A percentile compares a stretch with the other conserved stretches of the same genome.
These are phyloP conservation scores for Drosophila atroscutellata DNA, from an alignment of 2,888 invertebrate species.

Conservation along the genomic window DNA sequence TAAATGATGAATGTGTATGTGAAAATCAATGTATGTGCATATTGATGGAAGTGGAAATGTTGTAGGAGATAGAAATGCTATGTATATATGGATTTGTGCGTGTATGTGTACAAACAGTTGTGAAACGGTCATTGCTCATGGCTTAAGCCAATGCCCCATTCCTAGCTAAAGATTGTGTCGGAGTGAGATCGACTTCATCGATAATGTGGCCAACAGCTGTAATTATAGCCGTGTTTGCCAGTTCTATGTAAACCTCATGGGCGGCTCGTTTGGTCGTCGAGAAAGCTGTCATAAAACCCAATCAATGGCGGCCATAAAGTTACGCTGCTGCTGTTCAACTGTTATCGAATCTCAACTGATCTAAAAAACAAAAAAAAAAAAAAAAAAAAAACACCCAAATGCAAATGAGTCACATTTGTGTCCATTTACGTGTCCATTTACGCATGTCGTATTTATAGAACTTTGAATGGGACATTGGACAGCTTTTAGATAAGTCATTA, in stretches of 20 bases:
- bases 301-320: constrained; percentile 37
- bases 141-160: constrained; percentile 13
- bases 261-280: constrained; percentile 7
- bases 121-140: constrained; percentile 43
- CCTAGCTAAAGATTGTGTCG: not conserved
- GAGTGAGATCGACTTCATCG: constrained; percentile 20
- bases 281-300: constrained; percentile 39
- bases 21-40: constrained; percentile 22
- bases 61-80: constrained; percentile 2
- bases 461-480: constrained; percentile 5
- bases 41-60: not conserved
- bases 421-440: not conserved
- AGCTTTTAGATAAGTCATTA: not conserved
- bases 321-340: constrained; percentile 24
- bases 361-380: not conserved
- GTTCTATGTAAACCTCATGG: constrained; percentile 21
- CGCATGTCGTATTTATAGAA: constrained; percentile 4
- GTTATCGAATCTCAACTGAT: constrained; percentile 5
- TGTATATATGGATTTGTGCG: constrained; percentile 1
- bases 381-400: not conserved
- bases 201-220: constrained; percentile 22
- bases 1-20: constrained; percentile 29
- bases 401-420: constrained; percentile 25
- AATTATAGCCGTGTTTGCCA: constrained; percentile 30
- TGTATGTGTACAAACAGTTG: not conserved